Conservation (phyloP, 2,113 vertebrate genomes). For the Anser cygnoides region DNA sequence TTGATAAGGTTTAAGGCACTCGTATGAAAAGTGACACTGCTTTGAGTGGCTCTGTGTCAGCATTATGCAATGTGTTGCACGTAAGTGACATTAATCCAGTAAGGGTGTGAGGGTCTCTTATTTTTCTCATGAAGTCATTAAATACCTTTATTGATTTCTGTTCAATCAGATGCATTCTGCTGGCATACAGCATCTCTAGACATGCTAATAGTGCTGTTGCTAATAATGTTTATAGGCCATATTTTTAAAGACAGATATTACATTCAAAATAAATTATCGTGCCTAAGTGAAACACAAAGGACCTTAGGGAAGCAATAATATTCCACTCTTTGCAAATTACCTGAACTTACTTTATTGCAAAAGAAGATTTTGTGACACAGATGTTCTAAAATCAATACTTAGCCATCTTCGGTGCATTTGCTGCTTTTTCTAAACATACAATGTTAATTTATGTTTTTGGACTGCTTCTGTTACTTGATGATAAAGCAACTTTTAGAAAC, state of each 20-base stretch:
- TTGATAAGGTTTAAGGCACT: slow-evolving; percentile 79
- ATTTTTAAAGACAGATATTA: slow-evolving; percentile 56
- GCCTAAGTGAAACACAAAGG: slow-evolving; percentile 44
- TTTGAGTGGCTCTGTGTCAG: slow-evolving; percentile 72
- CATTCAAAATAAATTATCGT: slow-evolving; percentile 37
- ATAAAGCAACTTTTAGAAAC: not conserved
- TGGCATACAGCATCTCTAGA: slow-evolving; percentile 47
- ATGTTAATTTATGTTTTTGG: not conserved
- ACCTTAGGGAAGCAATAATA: slow-evolving; percentile 21
- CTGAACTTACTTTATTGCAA: not conserved
- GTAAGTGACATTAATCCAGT: slow-evolving; percentile 79
- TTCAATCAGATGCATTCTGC: slow-evolving; percentile 68
- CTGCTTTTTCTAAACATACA: slow-evolving; percentile 2
- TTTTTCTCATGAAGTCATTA: slow-evolving; percentile 81
- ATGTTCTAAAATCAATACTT: slow-evolving; percentile 26
- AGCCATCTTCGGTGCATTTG: not conserved
- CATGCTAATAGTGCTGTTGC: slow-evolving; percentile 52
- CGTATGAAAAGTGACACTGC: slow-evolving; percentile 74
- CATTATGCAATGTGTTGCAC: slow-evolving; percentile 76
- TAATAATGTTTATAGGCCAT: slow-evolving; percentile 32
- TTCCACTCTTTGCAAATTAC: not conserved
- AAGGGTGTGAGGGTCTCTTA: slow-evolving; percentile 83
- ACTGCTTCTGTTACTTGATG: not conserved
- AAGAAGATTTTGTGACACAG: slow-evolving; percentile 14
- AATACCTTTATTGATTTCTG: slow-evolving; percentile 85